phyloP scores from a whole-genome alignment of 2,888 invertebrate genomes.

The Opisthograptis luteolata region DNA sequence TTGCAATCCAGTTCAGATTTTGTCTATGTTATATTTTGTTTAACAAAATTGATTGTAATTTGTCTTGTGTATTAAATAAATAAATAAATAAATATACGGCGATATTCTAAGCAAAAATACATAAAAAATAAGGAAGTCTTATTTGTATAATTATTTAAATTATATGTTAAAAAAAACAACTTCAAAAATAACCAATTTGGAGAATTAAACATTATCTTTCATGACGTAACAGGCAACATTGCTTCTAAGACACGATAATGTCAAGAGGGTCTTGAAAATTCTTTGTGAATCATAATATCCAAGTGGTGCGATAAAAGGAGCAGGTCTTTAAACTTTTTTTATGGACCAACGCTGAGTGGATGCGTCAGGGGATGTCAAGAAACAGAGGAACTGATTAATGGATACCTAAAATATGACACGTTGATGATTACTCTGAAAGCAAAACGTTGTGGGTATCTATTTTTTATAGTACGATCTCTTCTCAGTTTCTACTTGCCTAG shows the following conservation, averaged over 20 bases:
- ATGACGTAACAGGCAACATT: slow-evolving; percentile 12
- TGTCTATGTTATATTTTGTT: no score
- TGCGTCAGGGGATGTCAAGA: slow-evolving; percentile 34
- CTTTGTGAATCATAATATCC: slow-evolving; percentile 23
- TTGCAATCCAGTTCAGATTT: no score
- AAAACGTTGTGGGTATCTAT: slow-evolving; percentile 4
- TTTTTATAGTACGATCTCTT: not conserved
- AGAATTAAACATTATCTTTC: no score
- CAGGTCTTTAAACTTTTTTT: slow-evolving; percentile 23
- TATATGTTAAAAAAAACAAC: no score
- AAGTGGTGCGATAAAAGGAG: slow-evolving; percentile 10
- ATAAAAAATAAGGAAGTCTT: no score
- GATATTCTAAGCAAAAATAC: no score
- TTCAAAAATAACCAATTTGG: no score
- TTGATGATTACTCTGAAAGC: slow-evolving; percentile 11
- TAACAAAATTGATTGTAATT: no score
- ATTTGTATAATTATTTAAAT: no score
- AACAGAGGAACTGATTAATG: slow-evolving; percentile 28
- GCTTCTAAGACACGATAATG: not conserved
- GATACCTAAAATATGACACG: slow-evolving; percentile 16
- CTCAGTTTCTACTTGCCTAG: no score
- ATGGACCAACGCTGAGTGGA: slow-evolving; percentile 41
- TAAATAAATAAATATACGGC: no score
- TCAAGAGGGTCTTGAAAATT: slow-evolving; percentile 7
- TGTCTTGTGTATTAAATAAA: no score